Percentiles rank a stretch among this genome's conserved stretches.
Conservation (phyloP, 1,140 invertebrate genomes). For the Brachionus paranguensis region DNA sequence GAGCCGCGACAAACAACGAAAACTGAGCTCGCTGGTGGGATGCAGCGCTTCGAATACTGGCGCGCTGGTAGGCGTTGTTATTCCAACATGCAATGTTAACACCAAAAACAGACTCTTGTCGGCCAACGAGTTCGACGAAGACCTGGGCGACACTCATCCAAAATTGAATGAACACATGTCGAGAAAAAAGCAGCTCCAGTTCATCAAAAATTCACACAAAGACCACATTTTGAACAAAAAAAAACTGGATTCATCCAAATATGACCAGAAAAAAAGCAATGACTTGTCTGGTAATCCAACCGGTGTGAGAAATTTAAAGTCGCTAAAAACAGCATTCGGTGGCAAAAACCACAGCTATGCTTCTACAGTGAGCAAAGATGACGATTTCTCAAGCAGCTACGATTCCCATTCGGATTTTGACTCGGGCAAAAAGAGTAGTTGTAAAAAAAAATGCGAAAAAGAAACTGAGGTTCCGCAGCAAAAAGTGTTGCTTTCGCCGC, state of each 20-base stretch:
- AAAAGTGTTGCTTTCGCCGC: background rate
- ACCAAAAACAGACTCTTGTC: background rate
- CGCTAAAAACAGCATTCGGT: background rate
- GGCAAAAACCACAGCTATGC: conserved; percentile 1
- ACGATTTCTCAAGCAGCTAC: conserved; percentile 28
- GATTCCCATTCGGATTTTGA: conserved; percentile 37
- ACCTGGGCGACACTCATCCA: background rate
- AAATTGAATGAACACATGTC: background rate
- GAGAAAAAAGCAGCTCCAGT: background rate
- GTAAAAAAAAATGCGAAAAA: background rate
- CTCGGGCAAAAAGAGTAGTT: background rate
- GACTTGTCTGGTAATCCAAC: background rate
- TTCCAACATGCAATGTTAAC: background rate
- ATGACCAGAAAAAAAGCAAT: background rate
- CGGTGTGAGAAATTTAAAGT: background rate
- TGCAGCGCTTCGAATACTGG: conserved; percentile 22
- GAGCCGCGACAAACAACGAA: conserved; percentile 23
- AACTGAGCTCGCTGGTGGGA: conserved; percentile 19
- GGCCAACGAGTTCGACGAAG: background rate
- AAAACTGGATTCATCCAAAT: background rate
- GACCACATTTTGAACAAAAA: background rate
- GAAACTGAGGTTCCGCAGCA: background rate
- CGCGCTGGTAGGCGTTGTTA: conserved; percentile 18
- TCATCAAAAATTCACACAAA: background rate
- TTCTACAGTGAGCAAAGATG: conserved; percentile 3